A percentile compares a stretch with the other conserved stretches of the same genome.
Evolutionary conservation across 2,888 invertebrate genomes (phyloP).

Genomic region (Cryptocephalus primarius): DNA sequence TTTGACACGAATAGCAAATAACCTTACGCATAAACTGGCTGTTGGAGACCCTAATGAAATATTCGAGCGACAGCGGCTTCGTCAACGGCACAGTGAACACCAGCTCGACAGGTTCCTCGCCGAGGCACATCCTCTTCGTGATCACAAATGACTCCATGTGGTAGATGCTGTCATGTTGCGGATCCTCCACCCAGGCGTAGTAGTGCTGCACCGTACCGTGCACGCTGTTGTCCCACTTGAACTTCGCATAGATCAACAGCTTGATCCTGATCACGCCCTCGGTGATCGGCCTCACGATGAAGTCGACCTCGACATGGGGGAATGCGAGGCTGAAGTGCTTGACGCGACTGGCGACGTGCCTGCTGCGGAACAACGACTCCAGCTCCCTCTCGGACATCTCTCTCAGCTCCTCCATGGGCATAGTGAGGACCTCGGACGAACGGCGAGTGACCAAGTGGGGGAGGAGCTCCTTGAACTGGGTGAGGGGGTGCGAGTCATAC

Average conservation of each 20-base stretch:
- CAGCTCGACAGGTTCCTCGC: conserved; percentile 64
- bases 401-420: conserved; percentile 65
- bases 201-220: conserved; percentile 78
- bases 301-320: conserved; percentile 71
- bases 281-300: conserved; percentile 89
- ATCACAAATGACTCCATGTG: conserved; percentile 89
- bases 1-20: background rate
- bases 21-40: conserved; percentile 64
- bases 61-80: conserved; percentile 86
- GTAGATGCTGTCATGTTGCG: conserved; percentile 86
- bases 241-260: conserved; percentile 63
- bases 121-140: conserved; percentile 43
- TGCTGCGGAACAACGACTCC: conserved; percentile 67
- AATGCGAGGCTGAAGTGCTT: conserved; percentile 79
- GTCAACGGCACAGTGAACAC: conserved; percentile 91
- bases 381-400: conserved; percentile 85
- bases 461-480: conserved; percentile 68
- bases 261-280: conserved; percentile 78
- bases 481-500: conserved; percentile 75
- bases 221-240: conserved; percentile 79
- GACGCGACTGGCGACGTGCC: conserved; percentile 61
- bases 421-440: conserved; percentile 67
- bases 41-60: conserved; percentile 76
- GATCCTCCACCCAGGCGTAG: conserved; percentile 98
- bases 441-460: conserved; percentile 60